phyloP scores from a whole-genome alignment of 2,797 vertebrate species.

The Pangasius krempfi region DNA sequence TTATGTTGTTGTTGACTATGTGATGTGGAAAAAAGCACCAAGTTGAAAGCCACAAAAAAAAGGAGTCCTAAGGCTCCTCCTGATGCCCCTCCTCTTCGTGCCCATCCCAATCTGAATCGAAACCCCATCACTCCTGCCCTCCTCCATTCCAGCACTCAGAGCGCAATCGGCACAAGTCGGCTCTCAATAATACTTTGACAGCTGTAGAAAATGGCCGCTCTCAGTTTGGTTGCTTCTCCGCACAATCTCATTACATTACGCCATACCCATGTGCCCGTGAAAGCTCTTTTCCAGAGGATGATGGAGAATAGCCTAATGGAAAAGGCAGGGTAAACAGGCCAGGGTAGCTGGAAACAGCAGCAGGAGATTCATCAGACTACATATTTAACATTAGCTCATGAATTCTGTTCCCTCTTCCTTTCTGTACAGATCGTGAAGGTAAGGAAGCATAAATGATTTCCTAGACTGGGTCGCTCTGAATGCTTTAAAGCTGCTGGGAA shows the following conservation, averaged over 20 bases:
- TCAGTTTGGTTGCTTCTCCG: constrained; percentile 72
- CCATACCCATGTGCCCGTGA: constrained; percentile 64
- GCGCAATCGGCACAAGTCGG: constrained; percentile 47
- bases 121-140: constrained; percentile 50
- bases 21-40: not conserved
- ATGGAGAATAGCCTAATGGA: constrained; percentile 38
- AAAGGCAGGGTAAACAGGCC: constrained; percentile 38
- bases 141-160: constrained; percentile 52
- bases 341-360: not conserved
- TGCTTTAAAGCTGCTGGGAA: not conserved
- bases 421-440: not conserved
- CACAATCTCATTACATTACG: constrained; percentile 76
- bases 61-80: not conserved
- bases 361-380: constrained; percentile 9
- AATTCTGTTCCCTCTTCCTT: not conserved
- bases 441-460: not conserved
- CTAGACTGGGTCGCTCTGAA: not conserved
- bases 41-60: constrained; percentile 1
- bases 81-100: constrained; percentile 16
- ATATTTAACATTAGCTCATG: not conserved
- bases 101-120: constrained; percentile 42
- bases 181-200: constrained; percentile 58
- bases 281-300: constrained; percentile 56
- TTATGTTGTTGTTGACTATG: not conserved
- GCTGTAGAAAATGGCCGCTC: constrained; percentile 82